These are phyloP conservation scores for Sinella curviseta DNA, from an alignment of 1,140 invertebrate genomes.

Conservation along the genomic window DNA sequence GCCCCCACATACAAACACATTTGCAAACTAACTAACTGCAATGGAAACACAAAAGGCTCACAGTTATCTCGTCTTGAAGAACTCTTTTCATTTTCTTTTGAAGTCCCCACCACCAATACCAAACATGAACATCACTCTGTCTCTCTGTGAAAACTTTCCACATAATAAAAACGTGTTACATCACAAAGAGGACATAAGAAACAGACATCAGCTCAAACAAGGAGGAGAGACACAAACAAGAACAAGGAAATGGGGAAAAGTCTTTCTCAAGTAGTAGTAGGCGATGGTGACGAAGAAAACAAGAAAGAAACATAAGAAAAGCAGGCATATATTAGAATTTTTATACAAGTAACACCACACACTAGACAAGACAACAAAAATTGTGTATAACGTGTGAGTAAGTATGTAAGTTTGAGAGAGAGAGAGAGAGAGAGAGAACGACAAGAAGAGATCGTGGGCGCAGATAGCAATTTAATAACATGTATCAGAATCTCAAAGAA, in stretches of 20 bases:
- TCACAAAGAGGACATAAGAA: conserved; percentile 5
- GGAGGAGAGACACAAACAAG: not conserved
- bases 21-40: not conserved
- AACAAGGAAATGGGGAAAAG: not conserved
- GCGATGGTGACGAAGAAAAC: not conserved
- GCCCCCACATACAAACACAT: not conserved
- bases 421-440: not conserved
- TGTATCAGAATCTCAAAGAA: not conserved
- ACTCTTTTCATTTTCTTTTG: not conserved
- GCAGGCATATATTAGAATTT: too few relatives aligned
- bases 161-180: conserved; percentile 22
- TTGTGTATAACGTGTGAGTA: too few relatives aligned
- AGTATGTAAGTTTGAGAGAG: not conserved
- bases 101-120: not conserved
- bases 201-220: not conserved
- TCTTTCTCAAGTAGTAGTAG: not conserved
- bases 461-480: not conserved
- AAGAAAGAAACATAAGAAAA: too few relatives aligned
- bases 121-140: not conserved
- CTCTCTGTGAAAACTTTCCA: not conserved
- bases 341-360: not conserved
- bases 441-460: not conserved
- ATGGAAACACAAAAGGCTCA: not conserved
- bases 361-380: not conserved
- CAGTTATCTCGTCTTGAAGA: not conserved